These are phyloP conservation scores for Oxyteleia sp. DNA, from an alignment of 2,888 invertebrate genomes.

Conservation along the genomic window DNA sequence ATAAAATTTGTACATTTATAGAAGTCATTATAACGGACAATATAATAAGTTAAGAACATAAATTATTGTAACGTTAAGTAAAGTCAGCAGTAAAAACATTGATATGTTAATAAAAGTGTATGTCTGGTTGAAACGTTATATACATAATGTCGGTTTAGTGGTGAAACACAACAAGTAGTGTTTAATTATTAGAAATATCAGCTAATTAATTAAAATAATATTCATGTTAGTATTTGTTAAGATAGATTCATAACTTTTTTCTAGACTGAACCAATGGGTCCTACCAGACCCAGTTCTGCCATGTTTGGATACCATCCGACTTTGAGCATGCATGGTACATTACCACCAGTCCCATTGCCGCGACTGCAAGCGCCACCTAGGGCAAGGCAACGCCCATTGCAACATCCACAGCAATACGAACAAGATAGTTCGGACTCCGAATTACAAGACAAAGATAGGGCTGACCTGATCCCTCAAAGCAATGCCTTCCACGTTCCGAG, in stretches of 20 bases:
- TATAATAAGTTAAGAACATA: no score
- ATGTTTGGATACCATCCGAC: constrained; percentile 93
- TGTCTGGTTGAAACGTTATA: no score
- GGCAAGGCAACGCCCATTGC: constrained; percentile 76
- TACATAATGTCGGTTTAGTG: no score
- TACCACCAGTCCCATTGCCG: constrained; percentile 93
- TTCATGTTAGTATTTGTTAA: no score
- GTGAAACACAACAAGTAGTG: no score
- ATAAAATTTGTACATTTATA: no score
- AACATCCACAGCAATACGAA: constrained; percentile 79
- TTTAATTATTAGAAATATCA: no score
- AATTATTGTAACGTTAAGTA: no score
- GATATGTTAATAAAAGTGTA: no score
- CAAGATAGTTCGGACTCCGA: constrained; percentile 87
- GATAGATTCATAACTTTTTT: constrained; percentile 75
- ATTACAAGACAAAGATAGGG: constrained; percentile 90
- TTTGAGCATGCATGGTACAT: constrained; percentile 88
- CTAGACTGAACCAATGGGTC: constrained; percentile 92
- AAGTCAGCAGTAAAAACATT: no score
- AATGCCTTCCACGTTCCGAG: constrained; percentile 93
- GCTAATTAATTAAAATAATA: no score
- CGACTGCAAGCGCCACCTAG: constrained; percentile 87
- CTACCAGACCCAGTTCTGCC: constrained; percentile 94
- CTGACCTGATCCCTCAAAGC: constrained; percentile 91
- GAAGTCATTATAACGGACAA: no score